These are phyloP conservation scores for Chaetodon auriga DNA, from an alignment of 2,113 vertebrate species.

Conservation along the genomic window DNA sequence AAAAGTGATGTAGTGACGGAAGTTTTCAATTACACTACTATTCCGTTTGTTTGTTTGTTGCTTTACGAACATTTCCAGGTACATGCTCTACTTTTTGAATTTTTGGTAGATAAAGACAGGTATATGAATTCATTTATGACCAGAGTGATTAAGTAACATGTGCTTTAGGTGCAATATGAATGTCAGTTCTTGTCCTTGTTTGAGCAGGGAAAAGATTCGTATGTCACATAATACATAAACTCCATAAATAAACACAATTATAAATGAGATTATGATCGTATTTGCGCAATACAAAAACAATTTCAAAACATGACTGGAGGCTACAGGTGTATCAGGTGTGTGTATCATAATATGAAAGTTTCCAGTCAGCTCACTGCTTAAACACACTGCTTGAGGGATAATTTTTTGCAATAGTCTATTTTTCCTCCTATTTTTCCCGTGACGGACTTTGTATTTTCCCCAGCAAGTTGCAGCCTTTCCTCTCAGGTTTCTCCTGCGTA, in stretches of 20 bases:
- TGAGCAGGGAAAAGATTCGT: neutral
- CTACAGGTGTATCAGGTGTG: no score
- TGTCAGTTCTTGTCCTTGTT: neutral
- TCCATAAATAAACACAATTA: neutral
- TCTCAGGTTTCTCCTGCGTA: slow-evolving; percentile 9
- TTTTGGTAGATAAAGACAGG: neutral
- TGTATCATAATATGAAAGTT: no score
- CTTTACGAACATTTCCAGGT: no score
- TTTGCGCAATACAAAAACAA: neutral
- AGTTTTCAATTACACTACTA: neutral
- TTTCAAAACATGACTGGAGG: no score
- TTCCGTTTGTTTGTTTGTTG: neutral
- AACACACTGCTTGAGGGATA: no score
- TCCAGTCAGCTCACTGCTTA: no score
- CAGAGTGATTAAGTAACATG: neutral
- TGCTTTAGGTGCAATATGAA: neutral
- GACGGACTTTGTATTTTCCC: neutral
- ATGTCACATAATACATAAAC: neutral
- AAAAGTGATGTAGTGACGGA: neutral
- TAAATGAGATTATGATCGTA: neutral
- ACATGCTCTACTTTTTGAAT: neutral
- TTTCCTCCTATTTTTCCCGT: no score
- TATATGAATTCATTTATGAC: neutral
- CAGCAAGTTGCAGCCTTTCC: neutral
- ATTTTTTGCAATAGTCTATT: no score